Base-by-base conservation (phyloP, 2,113 vertebrate species). In the Cardinalis cardinalis region DNA sequence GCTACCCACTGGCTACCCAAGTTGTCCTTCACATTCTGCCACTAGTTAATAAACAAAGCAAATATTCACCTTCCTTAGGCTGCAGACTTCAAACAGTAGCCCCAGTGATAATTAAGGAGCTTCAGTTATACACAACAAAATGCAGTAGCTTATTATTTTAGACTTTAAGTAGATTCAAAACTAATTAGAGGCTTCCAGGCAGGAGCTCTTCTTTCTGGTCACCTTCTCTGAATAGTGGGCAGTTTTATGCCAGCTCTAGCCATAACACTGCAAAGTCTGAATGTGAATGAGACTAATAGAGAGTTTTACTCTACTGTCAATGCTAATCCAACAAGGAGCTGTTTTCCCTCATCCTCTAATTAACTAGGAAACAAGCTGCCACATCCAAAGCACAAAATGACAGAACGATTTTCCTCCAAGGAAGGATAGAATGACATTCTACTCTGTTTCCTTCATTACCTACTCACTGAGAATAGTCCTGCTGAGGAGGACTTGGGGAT, bases 161-260 rank as follows among this genome's bases (percentile, higher is more conserved):
- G 66, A 87, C 61, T 82, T 71, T 8, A 60, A 38, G 44, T 38
- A 95, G 52, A 84, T 89, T 87, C 52, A 70, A 84, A 93, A 84
- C 60, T 70, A 90, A 87, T 73, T 77, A 93, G 71, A 93, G 38
- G 55, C 52, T 93, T 88, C 61, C 72, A 73, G 70, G 52, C 26
- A 93, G 72, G 18, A 61, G 14, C 12, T 56, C 5, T 63, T 49
- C 78, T 70, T 88, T 61, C 83, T 66, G 60, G 29, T 80, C 75
- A 88, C 68, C 68, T 61, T 51, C 49, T 38, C 70, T 40, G 28
- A 87, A 41, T 9, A 26, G 36, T 34, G 34, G 75, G 32, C 55
- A 70, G 25, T 44, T 84, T 78, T 61, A 72, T 56, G 25, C 7
- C 55, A 75, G 6, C 63, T 87, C 53, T 72, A 65, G n/a, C 13